Percentiles rank a stretch among this genome's conserved stretches.
Evolutionary conservation across 2,113 vertebrate genomes (phyloP).

Genomic region (Antechinus flavipes): DNA sequence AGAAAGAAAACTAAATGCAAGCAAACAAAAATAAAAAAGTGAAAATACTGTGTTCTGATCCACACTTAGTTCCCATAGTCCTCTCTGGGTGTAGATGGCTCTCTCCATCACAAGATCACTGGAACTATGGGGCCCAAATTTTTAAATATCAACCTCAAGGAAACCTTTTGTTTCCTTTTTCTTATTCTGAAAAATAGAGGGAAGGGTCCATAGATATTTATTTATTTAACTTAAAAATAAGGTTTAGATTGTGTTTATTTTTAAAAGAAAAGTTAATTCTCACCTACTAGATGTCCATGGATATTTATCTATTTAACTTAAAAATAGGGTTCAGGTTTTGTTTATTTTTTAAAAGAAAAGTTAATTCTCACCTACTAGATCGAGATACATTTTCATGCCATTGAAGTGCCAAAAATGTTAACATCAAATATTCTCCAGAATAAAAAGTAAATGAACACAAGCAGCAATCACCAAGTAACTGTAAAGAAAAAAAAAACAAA

Average conservation of each 20-base stretch:
- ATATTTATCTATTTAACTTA: constrained; percentile 24
- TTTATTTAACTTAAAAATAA: not conserved
- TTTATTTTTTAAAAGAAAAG: constrained; percentile 8
- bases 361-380: constrained; percentile 82
- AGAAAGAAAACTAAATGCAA: too few species aligned
- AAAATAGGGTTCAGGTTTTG: not conserved
- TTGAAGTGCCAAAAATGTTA: constrained; percentile 89
- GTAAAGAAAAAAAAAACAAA: constrained; percentile 20
- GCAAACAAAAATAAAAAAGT: too few species aligned
- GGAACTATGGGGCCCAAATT: constrained; percentile 17
- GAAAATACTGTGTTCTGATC: too few species aligned
- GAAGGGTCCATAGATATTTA: not conserved
- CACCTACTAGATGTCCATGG: not conserved
- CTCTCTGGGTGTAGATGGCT: too few species aligned
- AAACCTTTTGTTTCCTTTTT: not conserved
- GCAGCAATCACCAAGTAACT: constrained; percentile 92
- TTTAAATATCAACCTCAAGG: constrained; percentile 35
- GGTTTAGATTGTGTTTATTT: too few species aligned
- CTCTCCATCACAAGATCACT: too few species aligned
- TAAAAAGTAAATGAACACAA: constrained; percentile 92
- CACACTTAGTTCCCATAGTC: too few species aligned
- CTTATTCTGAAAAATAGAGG: not conserved
- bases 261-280: too few species aligned
- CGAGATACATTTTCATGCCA: constrained; percentile 87
- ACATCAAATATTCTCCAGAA: constrained; percentile 84